These are phyloP conservation scores for Spisula solida DNA, from an alignment of 2,888 invertebrate species.

Conservation along the genomic window DNA sequence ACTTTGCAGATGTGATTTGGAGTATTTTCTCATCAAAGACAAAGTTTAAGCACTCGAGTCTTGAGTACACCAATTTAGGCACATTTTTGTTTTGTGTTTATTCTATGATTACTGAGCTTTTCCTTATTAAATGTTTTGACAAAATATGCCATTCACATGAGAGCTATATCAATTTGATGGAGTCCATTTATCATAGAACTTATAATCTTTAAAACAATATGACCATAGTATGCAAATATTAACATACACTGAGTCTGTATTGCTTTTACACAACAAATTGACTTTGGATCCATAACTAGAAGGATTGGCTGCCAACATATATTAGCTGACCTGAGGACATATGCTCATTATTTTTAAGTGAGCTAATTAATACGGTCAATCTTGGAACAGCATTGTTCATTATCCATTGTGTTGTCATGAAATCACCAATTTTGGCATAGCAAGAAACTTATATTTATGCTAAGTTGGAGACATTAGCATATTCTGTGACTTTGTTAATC, in stretches of 20 bases:
- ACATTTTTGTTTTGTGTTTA: not conserved
- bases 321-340: not conserved
- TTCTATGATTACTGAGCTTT: not conserved
- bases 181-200: conserved; percentile 2
- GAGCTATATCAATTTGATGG: not conserved
- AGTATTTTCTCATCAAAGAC: conserved; percentile 6
- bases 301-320: not conserved
- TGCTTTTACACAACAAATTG: not conserved
- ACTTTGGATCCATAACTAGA: not conserved
- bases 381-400: no score
- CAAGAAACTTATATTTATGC: no score
- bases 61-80: not conserved
- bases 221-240: conserved; percentile 15
- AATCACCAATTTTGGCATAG: no score
- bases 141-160: not conserved
- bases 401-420: no score
- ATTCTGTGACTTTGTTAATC: no score
- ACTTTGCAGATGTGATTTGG: no score
- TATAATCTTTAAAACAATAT: conserved; percentile 28
- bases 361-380: no score
- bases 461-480: no score
- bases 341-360: no score
- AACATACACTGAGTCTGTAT: not conserved
- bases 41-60: not conserved
- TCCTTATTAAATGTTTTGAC: conserved; percentile 10